Evolutionary conservation across 2,888 invertebrate species (phyloP).

Genomic region (Sturmia bella): DNA sequence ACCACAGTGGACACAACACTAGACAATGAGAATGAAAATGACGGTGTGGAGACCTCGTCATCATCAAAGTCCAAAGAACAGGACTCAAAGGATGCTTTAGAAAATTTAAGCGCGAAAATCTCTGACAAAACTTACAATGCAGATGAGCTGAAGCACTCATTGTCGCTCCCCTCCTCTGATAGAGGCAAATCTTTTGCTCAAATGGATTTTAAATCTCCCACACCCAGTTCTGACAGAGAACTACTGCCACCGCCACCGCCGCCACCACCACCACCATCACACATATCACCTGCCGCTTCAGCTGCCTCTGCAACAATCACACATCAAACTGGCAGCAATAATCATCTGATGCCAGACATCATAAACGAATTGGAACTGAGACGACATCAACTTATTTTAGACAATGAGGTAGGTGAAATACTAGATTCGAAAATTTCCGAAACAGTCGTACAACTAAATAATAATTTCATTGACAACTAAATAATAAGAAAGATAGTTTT

Average conservation of each 20-base stretch:
- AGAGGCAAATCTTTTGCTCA: slow-evolving; percentile 17
- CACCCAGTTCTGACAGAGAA: slow-evolving; percentile 47
- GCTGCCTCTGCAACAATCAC: neutral
- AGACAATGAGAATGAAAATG: slow-evolving; percentile 58
- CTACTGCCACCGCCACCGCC: slow-evolving; percentile 63
- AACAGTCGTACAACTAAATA: too few species aligned
- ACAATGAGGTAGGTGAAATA: slow-evolving; percentile 83
- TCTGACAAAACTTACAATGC: slow-evolving; percentile 58
- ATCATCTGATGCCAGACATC: slow-evolving; percentile 77
- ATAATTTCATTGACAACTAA: too few species aligned
- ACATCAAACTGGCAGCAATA: slow-evolving; percentile 41
- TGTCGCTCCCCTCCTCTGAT: neutral
- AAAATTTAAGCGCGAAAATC: slow-evolving; percentile 3
- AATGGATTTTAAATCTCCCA: slow-evolving; percentile 2
- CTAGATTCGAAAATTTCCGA: too few species aligned
- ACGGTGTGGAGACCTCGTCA: slow-evolving; percentile 33
- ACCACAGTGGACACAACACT: slow-evolving; percentile 71
- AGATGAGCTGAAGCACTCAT: neutral
- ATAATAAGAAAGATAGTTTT: too few species aligned
- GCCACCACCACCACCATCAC: slow-evolving; percentile 56
- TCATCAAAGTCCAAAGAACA: neutral
- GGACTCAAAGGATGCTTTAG: slow-evolving; percentile 58
- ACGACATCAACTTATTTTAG: slow-evolving; percentile 85
- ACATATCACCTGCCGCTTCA: slow-evolving; percentile 29
- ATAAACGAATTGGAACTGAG: slow-evolving; percentile 85